Evolutionary conservation across 1,140 invertebrate species (phyloP), one percentile per base, ranked within the genome.

Genomic region (Zophobas atratus): DNA sequence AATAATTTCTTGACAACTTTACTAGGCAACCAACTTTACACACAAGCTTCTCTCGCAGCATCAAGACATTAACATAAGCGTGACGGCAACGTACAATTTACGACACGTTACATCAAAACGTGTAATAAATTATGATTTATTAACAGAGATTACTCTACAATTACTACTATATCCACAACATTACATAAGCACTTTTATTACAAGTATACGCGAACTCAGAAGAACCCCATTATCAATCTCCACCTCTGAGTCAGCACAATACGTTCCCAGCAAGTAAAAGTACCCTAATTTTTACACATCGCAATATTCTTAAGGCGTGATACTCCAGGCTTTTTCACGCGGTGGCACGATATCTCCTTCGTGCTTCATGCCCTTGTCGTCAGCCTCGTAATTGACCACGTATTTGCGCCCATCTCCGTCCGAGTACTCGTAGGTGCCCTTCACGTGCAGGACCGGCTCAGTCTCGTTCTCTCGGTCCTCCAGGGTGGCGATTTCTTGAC

Each of bases 391-490:
- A 6, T 43, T n/a, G 2, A 67, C 39, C 6, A 67, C 39, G 33
- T 32, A 67, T 39, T 67, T 41, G 38, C 60, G 38, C 32, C 60
- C 60, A 43, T 67, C 39, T 51, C 49, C 2, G 8, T 5, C 39
- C 3, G 43, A 67, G 43, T 67, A 67, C 38, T 38, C 41, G 6
- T 67, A 67, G 38, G 43, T 67, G 2, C 60, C 60, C 41, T 48
- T 67, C 60, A 67, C 60, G 39, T 41, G 39, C 3, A 67, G 20
- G 5, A 67, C 20, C 35, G 56, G 56, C 38, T 36, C 33, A 43
- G 6, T 46, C 1, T 43, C 20, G 39, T 67, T 36, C 33, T 43
- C 41, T 4, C 35, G 33, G 41, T 67, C n/a, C 0, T 20, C 39
- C 3, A 67, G 43, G 1, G 60, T 67, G 38, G 38, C 60, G 39